These are phyloP conservation scores for Prochilodus magdalenae DNA, from an alignment of 2,113 vertebrate genomes.

Conservation along the genomic window DNA sequence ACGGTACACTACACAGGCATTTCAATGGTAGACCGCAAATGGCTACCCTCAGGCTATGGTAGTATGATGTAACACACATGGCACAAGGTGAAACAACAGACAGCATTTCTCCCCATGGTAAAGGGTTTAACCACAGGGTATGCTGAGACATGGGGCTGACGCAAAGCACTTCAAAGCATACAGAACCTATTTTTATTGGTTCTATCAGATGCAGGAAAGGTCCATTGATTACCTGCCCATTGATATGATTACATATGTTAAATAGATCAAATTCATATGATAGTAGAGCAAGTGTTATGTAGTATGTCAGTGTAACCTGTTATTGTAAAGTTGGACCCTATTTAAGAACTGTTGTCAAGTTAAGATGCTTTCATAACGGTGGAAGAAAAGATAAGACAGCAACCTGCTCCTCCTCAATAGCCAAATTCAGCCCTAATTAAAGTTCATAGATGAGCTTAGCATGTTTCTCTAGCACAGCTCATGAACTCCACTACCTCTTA, in stretches of 20 bases:
- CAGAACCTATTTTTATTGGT: neutral
- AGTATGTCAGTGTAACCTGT: no score
- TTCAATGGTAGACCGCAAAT: slow-evolving; percentile 24
- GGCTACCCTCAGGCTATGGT: slow-evolving; percentile 28
- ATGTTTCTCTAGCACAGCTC: no score
- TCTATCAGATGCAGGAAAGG: neutral
- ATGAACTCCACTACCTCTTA: no score
- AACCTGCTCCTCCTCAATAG: no score
- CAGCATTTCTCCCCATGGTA: slow-evolving; percentile 11
- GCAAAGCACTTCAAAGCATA: neutral
- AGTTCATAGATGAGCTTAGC: no score
- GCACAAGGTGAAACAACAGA: slow-evolving; percentile 48
- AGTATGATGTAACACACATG: slow-evolving; percentile 52
- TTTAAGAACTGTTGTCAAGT: no score
- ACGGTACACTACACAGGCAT: neutral
- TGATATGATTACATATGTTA: neutral
- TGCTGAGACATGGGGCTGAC: neutral
- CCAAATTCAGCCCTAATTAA: no score
- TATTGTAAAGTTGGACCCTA: no score
- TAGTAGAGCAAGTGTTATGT: neutral
- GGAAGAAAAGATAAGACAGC: no score
- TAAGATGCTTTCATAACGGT: no score
- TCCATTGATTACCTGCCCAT: neutral
- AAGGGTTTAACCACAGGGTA: slow-evolving; percentile 23
- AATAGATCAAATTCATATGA: neutral